Percentiles rank a stretch among this genome's conserved stretches.
phyloP scores from a whole-genome alignment of 2,797 vertebrate genomes.

The Cuniculus paca region DNA sequence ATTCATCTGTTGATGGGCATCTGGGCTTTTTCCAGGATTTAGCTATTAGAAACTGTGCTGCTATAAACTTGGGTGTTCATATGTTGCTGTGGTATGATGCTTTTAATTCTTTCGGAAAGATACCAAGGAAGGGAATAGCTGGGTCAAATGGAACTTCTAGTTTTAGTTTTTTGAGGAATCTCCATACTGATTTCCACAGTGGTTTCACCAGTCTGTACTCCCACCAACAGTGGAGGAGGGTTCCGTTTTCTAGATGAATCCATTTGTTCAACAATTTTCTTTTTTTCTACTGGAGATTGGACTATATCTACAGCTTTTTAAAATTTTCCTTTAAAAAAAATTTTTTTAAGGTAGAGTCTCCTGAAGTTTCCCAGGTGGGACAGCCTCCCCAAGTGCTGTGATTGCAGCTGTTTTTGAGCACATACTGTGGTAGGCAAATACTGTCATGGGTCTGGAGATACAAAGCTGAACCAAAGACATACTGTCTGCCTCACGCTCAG shows the following conservation, averaged over 20 bases:
- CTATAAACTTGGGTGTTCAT: background rate
- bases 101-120: background rate
- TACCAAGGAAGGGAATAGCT: background rate
- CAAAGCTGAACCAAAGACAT: fast-evolving
- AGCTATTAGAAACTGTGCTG: background rate
- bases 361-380: background rate
- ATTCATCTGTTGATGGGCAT: background rate
- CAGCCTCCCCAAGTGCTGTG: background rate
- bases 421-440: background rate
- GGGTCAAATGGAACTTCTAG: background rate
- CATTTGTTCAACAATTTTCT: background rate
- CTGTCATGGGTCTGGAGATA: too few relatives aligned
- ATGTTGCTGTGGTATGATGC: background rate
- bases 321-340: background rate
- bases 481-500: background rate
- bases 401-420: background rate
- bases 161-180: background rate
- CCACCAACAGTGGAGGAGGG: too few relatives aligned
- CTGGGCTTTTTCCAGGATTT: background rate
- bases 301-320: background rate
- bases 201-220: background rate
- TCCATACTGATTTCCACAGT: background rate
- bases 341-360: background rate
- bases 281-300: background rate
- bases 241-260: background rate